A percentile compares a stretch with the other conserved stretches of the same genome.
Conservation (phyloP, 2,888 invertebrate genomes). For the Cheilosia variabilis region DNA sequence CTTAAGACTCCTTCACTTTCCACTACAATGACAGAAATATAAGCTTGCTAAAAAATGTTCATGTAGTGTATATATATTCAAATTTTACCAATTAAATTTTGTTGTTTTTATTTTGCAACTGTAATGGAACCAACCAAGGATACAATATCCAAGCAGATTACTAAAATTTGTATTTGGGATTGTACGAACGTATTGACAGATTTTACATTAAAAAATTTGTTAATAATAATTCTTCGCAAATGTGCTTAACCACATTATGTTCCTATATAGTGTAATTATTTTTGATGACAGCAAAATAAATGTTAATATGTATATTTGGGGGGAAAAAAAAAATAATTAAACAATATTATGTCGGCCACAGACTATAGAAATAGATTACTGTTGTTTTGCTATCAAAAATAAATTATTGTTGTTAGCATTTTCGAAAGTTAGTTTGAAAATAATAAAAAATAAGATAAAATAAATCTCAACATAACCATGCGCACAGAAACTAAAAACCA, state of each 20-base stretch:
- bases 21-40: constrained; percentile 39
- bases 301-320: constrained; percentile 41
- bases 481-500: constrained; percentile 8
- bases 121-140: constrained; percentile 48
- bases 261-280: constrained; percentile 28
- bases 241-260: constrained; percentile 33
- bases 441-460: constrained; percentile 9
- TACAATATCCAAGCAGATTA: constrained; percentile 29
- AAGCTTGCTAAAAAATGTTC: constrained; percentile 62
- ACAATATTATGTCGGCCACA: constrained; percentile 37
- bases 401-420: constrained; percentile 36
- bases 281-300: constrained; percentile 66
- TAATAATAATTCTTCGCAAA: constrained; percentile 22
- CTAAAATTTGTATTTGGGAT: constrained; percentile 5
- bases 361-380: constrained; percentile 36
- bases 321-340: constrained; percentile 24
- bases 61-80: constrained; percentile 27
- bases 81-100: constrained; percentile 24
- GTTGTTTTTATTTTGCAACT: constrained; percentile 6
- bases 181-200: constrained; percentile 35
- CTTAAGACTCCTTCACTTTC: constrained; percentile 29
- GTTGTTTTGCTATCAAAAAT: constrained; percentile 65
- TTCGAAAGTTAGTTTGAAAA: constrained; percentile 25
- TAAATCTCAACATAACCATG: constrained; percentile 43
- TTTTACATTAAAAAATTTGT: constrained; percentile 33